Evolutionary conservation across 2,113 vertebrate species (phyloP), one percentile per base, ranked within the genome.

Genomic region (Amblyornis subalaris): DNA sequence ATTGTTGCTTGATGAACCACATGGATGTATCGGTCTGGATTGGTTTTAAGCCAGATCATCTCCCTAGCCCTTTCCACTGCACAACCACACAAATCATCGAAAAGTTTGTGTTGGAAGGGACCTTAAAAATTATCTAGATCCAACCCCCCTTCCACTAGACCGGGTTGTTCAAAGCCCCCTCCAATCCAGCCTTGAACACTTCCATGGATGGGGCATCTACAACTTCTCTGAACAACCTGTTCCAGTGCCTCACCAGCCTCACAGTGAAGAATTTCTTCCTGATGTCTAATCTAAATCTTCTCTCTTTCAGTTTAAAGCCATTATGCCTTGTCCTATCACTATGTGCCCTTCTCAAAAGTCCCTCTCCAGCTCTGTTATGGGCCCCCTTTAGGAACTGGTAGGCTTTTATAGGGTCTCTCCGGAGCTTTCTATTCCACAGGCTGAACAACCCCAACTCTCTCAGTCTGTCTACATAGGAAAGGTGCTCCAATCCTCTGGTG

Each of bases 301-400:
- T 36, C 3, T 50, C 23, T 64, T 22, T 55, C 15, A 3, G 3
- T 78, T 65, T 71, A 58, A 71, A 58, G 44, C 13, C 21, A 14
- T 71, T 40, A 10, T 7, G 10, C 20, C 36, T n/a, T 64, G 42
- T 77, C 20, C 51, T 64, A 2, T 58, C 36, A 11, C 10, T 18
- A 14, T 48, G 50, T 48, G 26, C 13, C 5, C 23, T 57, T 38
- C 23, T 58, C 0, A 0, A 51, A 77, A 77, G n/a, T 57, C 7
- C 13, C 24, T n/a, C 36, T 76, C 24, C 50, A 22, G 10, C 19
- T 88, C 28, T 72, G 35, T n/a, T 50, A 15, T 9, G 57, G 26
- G 16, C 16, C 3, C 12, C 10, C 16, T 45, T 33, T 33, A 58
- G 23, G 60, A 51, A 6, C 20, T 73, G 9, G 33, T n/a, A 51